Conservation (phyloP, 2,113 vertebrate species). For the Xyrauchen texanus region DNA sequence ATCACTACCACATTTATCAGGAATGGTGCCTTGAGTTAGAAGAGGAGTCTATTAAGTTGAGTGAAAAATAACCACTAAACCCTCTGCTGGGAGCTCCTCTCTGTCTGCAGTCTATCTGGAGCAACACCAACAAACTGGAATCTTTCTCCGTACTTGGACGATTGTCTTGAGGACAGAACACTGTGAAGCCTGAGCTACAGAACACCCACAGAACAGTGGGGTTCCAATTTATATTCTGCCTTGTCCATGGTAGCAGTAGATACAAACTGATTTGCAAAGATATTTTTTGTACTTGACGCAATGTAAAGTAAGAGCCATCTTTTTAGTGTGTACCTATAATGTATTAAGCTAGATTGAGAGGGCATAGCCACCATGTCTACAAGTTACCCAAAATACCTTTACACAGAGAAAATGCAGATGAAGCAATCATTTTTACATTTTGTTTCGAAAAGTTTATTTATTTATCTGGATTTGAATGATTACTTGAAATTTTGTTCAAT, state of each 20-base stretch:
- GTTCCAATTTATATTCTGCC: constrained; percentile 42
- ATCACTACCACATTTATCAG: constrained; percentile 28
- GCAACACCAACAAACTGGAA: background rate
- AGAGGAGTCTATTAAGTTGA: constrained; percentile 27
- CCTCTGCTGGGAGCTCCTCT: constrained; percentile 12
- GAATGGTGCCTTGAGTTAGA: constrained; percentile 31
- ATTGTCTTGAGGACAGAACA: constrained; percentile 45
- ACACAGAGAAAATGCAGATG: constrained; percentile 68
- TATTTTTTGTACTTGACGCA: constrained; percentile 35
- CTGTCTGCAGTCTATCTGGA: background rate
- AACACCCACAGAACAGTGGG: constrained; percentile 11
- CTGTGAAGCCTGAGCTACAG: constrained; percentile 53
- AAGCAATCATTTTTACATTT: constrained; percentile 63
- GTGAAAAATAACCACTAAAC: constrained; percentile 45
- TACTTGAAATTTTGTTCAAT: constrained; percentile 73
- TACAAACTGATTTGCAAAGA: constrained; percentile 38
- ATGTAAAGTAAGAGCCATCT: constrained; percentile 56
- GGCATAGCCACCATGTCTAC: constrained; percentile 44
- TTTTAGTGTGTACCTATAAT: constrained; percentile 50
- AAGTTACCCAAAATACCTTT: constrained; percentile 56
- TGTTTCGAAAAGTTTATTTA: constrained; percentile 76
- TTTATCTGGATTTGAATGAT: constrained; percentile 77
- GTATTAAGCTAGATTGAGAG: constrained; percentile 56
- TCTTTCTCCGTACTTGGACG: constrained; percentile 7
- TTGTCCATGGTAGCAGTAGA: constrained; percentile 46